Evolutionary conservation across 2,888 invertebrate genomes (phyloP).

Genomic region (Lacanobia oleracea): DNA sequence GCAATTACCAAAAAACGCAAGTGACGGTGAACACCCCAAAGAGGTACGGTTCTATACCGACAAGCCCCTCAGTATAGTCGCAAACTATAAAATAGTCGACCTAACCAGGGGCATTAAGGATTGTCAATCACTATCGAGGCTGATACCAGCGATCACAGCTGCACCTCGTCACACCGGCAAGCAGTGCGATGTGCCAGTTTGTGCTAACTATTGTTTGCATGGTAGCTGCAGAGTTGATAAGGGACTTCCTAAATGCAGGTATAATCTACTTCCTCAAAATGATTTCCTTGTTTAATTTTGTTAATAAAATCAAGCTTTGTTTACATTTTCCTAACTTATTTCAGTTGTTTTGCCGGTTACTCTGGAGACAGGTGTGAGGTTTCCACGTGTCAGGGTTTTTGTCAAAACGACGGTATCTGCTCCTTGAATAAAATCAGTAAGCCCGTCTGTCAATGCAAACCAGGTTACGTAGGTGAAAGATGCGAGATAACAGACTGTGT

Average conservation of each 20-base stretch:
- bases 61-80: conserved; percentile 79
- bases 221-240: conserved; percentile 90
- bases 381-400: not conserved
- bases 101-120: too few relatives aligned
- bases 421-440: not conserved
- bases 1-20: not conserved
- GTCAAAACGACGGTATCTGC: not conserved
- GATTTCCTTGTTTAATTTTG: not conserved
- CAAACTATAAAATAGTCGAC: too few relatives aligned
- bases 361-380: not conserved
- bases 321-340: not conserved
- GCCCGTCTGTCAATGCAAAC: not conserved
- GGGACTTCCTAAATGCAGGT: conserved; percentile 85
- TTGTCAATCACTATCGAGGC: conserved; percentile 72
- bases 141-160: conserved; percentile 55
- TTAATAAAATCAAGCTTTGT: not conserved
- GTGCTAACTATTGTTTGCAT: conserved; percentile 93
- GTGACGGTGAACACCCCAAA: fast-evolving
- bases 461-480: not conserved
- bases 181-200: conserved; percentile 91
- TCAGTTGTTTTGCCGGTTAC: not conserved
- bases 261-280: conserved; percentile 29
- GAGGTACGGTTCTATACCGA: conserved; percentile 60
- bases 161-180: conserved; percentile 91
- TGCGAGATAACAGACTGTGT: not conserved